Evolutionary conservation across 2,888 invertebrate genomes (phyloP), one percentile per base, ranked within the genome.

Genomic region (Erannis defoliaria): DNA sequence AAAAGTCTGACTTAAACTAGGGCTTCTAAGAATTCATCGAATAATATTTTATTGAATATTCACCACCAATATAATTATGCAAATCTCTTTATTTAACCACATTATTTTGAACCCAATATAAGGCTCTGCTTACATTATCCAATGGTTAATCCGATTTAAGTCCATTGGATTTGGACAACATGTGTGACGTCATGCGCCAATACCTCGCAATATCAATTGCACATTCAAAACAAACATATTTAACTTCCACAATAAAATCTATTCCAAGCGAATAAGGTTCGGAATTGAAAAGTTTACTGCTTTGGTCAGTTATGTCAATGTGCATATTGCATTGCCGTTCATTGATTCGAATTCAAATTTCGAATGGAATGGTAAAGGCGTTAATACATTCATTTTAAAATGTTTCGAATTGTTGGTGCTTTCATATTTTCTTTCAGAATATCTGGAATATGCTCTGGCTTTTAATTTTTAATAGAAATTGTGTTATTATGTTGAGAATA

Each of bases 271-370:
- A 0, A 56, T 76, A 78, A 64, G 48, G 73, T 64, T 37, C 55
- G 65, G 26, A 58, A 55, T 73, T 1, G 38, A 5, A 0, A 40
- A 33, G 3, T 38, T 10, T 0, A 10, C 4, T 21, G 37, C 14
- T 48, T 29, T 8, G n/a, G 40, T 35, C 40, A 38, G 16, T 40
- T 56, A 55, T 45, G 55, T 67, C 42, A 49, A 68, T 66, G 62
- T 48, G 62, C 40, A 65, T 66, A 68, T 71, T 77, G 81, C 74
- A 79, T 80, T 74, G 75, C 71, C 75, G 76, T 76, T 75, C 76
- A 82, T 83, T 71, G 76, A 77, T 81, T 78, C 74, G 76, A 73
- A 76, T 78, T 76, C 70, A 74, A 73, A 79, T 74, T 79, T 74
- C 70, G 72, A 76, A 77, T 67, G 60, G 55, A 65, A 63, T 72